These are phyloP conservation scores for Schlechtendalia chinensis DNA, from an alignment of 1,140 invertebrate genomes.

Conservation along the genomic window DNA sequence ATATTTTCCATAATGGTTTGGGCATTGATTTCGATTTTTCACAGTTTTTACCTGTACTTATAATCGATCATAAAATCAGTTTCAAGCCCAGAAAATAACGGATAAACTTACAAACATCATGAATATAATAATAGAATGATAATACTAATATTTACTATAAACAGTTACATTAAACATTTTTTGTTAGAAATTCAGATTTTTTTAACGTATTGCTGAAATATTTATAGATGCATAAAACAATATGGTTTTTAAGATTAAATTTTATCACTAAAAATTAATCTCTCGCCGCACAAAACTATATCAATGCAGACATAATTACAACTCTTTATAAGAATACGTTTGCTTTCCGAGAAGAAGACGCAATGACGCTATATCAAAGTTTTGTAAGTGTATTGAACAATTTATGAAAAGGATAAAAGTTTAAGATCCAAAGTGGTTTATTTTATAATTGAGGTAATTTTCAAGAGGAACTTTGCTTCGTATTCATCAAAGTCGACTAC, in stretches of 20 bases:
- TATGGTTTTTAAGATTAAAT: not conserved
- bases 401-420: conserved; percentile 39
- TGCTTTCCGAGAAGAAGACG: not conserved
- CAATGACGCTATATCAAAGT: not conserved
- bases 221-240: not conserved
- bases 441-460: conserved; percentile 20
- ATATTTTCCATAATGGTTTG: too few species aligned
- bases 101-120: too few species aligned
- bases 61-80: too few species aligned
- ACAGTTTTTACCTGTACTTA: too few species aligned
- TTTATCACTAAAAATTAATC: not conserved
- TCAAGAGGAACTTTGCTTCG: not conserved
- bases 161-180: too few species aligned
- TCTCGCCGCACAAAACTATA: not conserved
- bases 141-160: too few species aligned
- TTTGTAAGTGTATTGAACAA: conserved; percentile 36
- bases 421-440: conserved; percentile 24
- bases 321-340: conserved; percentile 16
- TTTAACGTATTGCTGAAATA: too few species aligned
- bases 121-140: too few species aligned
- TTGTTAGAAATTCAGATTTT: too few species aligned
- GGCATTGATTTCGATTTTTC: too few species aligned
- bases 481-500: not conserved
- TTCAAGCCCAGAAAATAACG: too few species aligned
- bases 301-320: conserved; percentile 24